Evolutionary conservation across 1,140 invertebrate species (phyloP), one percentile per base, ranked within the genome.

Genomic region (Drosophila bipectinata): DNA sequence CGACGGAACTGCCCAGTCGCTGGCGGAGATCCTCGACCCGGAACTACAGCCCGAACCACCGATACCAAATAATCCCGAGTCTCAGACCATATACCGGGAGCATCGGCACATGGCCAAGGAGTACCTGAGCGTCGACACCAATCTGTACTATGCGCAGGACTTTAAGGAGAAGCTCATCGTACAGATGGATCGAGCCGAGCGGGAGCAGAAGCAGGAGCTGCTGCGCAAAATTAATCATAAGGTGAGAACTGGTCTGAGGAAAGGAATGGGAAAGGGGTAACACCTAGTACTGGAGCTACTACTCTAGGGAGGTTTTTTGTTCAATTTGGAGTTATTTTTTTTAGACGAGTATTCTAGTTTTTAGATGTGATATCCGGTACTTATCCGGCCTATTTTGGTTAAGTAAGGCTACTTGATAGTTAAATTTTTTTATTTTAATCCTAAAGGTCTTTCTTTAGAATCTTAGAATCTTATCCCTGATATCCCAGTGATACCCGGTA

Each of bases 11-110:
- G 92, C 96, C 55, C 95, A 96, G 77, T 95, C 95, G 14, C 94
- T 96, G 82, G 94, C 95, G 88, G 94, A 95, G 81, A 94, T 96
- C 74, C 92, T 98, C 63, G 96, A 97, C 90, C 94, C 95, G 0
- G 94, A 97, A 63, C 92, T 97, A 47, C 93, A 96, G 79, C 97
- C 97, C 0, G 93, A 96, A 52, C 95, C 95, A 18, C 97, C 97
- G 6, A 95, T 97, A 92, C 93, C 94, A 54, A 94, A 93, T 57
- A 96, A 95, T 91, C 93, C 95, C 24, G 94, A 96, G 90, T 98
- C 97, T 34, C 93, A 96, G 79, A 92, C 95, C 59, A 96, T 98
- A 61, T 98, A 96, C 92, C 94, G 97, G 58, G 95, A 97, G 75
- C 97, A 98, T 90, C 96, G 96, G 79, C 93, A 95, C 88, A 93